Conservation (phyloP, 2,113 vertebrate species). For the Uropsilus gracilis region DNA sequence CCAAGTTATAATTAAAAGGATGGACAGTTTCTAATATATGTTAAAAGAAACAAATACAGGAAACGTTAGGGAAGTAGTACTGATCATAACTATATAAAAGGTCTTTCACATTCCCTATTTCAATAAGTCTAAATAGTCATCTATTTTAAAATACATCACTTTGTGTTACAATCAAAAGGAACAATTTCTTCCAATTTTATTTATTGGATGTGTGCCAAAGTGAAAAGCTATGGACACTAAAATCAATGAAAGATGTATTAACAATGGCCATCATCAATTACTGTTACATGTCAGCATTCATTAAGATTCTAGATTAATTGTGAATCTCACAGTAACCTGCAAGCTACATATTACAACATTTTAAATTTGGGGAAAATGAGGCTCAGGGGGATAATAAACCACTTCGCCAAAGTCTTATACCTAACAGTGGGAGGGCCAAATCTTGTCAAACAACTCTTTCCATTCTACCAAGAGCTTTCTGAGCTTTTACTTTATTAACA, state of each 20-base stretch:
- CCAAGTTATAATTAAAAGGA: neutral
- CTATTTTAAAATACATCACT: neutral
- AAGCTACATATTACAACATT: neutral
- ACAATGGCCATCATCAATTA: neutral
- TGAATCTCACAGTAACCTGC: neutral
- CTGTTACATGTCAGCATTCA: neutral
- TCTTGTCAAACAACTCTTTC: neutral
- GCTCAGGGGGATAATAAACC: neutral
- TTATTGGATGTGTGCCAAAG: neutral
- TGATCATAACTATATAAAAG: neutral
- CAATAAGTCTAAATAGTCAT: neutral
- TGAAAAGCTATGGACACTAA: neutral
- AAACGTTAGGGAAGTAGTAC: neutral
- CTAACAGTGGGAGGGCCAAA: neutral
- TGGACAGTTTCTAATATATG: neutral
- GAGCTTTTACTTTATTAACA: neutral
- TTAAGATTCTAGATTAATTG: neutral
- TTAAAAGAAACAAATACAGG: slow-evolving; percentile 8
- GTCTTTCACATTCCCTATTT: neutral
- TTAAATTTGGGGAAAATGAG: neutral
- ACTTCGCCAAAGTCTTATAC: neutral
- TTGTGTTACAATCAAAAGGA: neutral
- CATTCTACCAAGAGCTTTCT: neutral
- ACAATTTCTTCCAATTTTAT: slow-evolving; percentile 12
- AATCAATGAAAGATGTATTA: neutral